Base-by-base conservation (phyloP, 2,797 vertebrate species). In the Gobio occitaniae region DNA sequence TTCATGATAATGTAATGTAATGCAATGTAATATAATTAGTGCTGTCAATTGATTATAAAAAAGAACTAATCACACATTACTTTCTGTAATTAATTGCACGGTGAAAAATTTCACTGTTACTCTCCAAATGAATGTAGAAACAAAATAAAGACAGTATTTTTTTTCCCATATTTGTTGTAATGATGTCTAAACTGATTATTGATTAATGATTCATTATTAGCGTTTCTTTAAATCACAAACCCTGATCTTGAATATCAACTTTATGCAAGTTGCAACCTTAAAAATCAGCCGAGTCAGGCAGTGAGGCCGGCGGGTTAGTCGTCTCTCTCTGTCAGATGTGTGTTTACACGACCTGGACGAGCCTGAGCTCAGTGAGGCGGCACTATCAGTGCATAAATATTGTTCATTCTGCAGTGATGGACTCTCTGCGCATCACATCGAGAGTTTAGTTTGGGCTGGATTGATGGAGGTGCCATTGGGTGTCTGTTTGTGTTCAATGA, bases 401-500 rank as follows among this genome's bases (percentile, higher is more conserved):
- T 85, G 86, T 83, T 79, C 63, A 74, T 84, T 68, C 80, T 17
- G 79, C 38, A 21, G 7, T 50, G 70, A 74, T 19, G 70, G 69
- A 61, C 16, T 59, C 10, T 48, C 70, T 59, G 69, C 47, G 32
- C 32, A 71, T 38, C n/a, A 70, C 38, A 7, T 47, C 38, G 19
- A 47, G 54, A 25, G 52, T 50, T 76, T 52, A 32, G 50, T 47
- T 48, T 38, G 38, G 25, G 63, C 56, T 81, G 48, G 87, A 89
- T 87, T 82, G 83, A 90, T 84, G 80, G 44, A 41, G 71, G 66
- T 75, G 84, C 77, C 80, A 74, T 63, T 79, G 82, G 38, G 63
- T 84, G 68, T 86, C 80, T 90, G 83, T 91, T 87, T 91, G 86
- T 52, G 75, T 89, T 87, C 84, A 84, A 90, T 89, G 83, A 91